Conservation (phyloP, 2,888 invertebrate species). For the Peribatodes rhomboidaria region DNA sequence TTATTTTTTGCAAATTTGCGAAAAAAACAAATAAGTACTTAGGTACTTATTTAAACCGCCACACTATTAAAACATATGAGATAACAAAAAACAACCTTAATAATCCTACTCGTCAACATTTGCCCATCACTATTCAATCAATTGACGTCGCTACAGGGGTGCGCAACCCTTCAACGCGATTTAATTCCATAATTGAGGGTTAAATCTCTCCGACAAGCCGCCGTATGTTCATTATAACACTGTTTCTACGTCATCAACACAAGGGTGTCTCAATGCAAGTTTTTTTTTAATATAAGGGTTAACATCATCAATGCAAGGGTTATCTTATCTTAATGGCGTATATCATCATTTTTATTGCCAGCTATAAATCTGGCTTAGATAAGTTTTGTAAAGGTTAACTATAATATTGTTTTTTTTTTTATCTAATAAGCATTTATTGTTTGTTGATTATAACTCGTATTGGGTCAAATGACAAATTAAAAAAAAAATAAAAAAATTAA, state of each 20-base stretch:
- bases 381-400: conserved; percentile 31
- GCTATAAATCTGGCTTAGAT: conserved; percentile 43
- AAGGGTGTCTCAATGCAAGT: conserved; percentile 6
- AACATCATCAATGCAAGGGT: conserved; percentile 33
- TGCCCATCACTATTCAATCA: conserved; percentile 55
- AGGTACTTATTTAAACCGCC: too few species aligned
- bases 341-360: conserved; percentile 46
- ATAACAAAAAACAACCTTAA: too few species aligned
- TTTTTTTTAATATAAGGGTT: background rate
- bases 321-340: conserved; percentile 70
- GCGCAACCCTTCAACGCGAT: conserved; percentile 78
- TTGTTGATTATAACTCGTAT: background rate
- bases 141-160: conserved; percentile 68
- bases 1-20: too few species aligned
- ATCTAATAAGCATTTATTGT: conserved; percentile 26
- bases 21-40: too few species aligned
- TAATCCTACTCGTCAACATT: too few species aligned
- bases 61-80: too few species aligned
- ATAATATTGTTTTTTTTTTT: conserved; percentile 7
- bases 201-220: conserved; percentile 79
- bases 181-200: conserved; percentile 86
- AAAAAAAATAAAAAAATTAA: too few species aligned
- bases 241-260: conserved; percentile 54
- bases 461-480: too few species aligned
- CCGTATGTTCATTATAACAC: conserved; percentile 79